These are phyloP conservation scores for Gobionotothen gibberifrons DNA, from an alignment of 2,797 vertebrate genomes.

Conservation along the genomic window DNA sequence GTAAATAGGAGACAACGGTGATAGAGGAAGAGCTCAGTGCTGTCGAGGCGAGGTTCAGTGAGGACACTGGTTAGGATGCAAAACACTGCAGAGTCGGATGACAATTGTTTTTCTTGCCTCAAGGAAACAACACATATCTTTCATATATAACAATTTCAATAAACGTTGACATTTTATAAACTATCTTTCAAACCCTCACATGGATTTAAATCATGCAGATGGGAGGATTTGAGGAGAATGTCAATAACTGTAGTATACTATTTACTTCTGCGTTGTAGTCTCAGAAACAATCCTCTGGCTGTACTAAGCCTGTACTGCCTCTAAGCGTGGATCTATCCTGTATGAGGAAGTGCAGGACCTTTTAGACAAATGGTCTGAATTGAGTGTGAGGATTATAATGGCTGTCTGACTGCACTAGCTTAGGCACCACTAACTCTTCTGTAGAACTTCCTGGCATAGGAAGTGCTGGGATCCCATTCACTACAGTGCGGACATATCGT, in stretches of 20 bases:
- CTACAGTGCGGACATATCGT: conserved; percentile 53
- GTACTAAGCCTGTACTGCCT: conserved; percentile 13
- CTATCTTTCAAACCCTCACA: no score
- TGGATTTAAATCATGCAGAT: neutral
- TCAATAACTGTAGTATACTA: neutral
- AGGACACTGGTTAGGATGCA: conserved; percentile 46
- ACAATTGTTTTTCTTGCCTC: conserved; percentile 23
- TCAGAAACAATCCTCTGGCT: conserved; percentile 16
- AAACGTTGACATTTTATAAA: conserved; percentile 18
- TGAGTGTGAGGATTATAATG: conserved; percentile 63
- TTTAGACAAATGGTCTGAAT: conserved; percentile 50
- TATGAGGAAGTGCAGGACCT: conserved; percentile 52
- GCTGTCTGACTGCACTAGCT: conserved; percentile 47
- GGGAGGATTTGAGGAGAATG: neutral
- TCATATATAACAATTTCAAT: conserved; percentile 12
- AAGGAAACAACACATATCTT: conserved; percentile 14
- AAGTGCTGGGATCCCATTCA: conserved; percentile 54
- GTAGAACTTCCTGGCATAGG: conserved; percentile 64
- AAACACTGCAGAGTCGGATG: conserved; percentile 17
- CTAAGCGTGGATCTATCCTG: conserved; percentile 41
- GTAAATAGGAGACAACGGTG: conserved; percentile 29
- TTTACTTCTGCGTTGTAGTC: neutral
- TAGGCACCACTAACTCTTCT: conserved; percentile 47
- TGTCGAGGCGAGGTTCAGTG: conserved; percentile 34
- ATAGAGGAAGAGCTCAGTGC: conserved; percentile 38